Evolutionary conservation across 2,888 invertebrate species (phyloP), one percentile per base, ranked within the genome.

Genomic region (Lasius platythorax): DNA sequence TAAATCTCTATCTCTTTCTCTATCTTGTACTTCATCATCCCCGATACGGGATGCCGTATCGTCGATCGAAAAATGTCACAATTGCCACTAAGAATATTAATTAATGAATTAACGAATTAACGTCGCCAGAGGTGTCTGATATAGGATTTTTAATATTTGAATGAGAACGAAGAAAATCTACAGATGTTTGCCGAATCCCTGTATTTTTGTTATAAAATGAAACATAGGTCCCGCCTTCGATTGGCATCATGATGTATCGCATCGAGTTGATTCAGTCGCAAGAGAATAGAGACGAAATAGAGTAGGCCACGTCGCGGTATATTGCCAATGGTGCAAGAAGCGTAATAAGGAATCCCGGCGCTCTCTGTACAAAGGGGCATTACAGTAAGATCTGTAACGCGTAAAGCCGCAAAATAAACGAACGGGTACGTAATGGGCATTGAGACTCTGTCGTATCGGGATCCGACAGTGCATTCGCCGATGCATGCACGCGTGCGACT

Each of bases 401-500:
- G 87, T 73, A 76, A 90, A 87, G 90, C 85, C 87, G 87, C 85
- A 88, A 90, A 90, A 91, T 88, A 91, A 91, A 91, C 87, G 85
- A 90, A 76, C 53, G 83, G 83, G 67, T 4, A 58, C 86, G 85
- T 91, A 91, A 91, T 90, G 85, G 87, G 84, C 78, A 90, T 90
- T 78, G 88, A 74, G 68, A 66, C 23, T 43, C 66, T 83, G 87
- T 88, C 76, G 66, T 86, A 85, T 70, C 73, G 43, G 58, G 70
- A 61, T 43, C 70, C 70, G 84, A 81, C 61, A 64, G 53, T 87
- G 87, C 23, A 84, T 89, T 86, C 84, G 56, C 58, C 70, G 61
- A 79, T 81, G 67, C 63, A 87, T 85, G 90, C 89, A 87, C 83
- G 88, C 88, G 86, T 82, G 91, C 89, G 89, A 91, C 89, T 88